Conservation (phyloP, 2,113 vertebrate genomes). For the Chelonoidis abingdonii region DNA sequence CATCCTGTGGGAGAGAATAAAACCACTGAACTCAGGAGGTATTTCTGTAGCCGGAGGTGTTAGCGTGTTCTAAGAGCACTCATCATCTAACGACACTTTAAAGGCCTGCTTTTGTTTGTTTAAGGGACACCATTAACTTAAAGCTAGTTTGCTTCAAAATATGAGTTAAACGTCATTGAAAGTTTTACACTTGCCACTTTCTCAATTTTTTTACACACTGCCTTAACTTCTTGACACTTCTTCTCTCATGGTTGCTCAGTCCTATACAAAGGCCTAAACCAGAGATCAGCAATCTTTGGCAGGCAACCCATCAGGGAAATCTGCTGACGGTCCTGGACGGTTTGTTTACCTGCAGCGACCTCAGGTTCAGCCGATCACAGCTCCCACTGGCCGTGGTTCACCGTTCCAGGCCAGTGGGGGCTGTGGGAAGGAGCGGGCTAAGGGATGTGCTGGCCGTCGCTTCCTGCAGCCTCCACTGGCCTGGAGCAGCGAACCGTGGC, state of each 20-base stretch:
- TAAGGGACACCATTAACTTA: background rate
- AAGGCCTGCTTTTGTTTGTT: background rate
- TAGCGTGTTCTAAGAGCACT: no score
- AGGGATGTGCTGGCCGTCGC: no score
- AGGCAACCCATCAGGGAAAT: no score
- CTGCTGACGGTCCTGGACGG: no score
- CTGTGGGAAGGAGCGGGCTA: no score
- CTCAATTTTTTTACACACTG: background rate
- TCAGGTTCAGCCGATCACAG: no score
- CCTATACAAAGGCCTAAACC: background rate
- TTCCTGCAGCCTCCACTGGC: no score
- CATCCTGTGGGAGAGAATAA: constrained; percentile 71
- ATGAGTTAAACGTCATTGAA: background rate
- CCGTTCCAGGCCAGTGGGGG: no score
- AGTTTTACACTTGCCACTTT: accelerated
- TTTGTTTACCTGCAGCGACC: no score
- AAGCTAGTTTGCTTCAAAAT: background rate
- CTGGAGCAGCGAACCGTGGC: no score
- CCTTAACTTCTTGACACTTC: background rate
- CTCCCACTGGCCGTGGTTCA: no score
- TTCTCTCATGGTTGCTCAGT: background rate
- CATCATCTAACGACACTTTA: background rate
- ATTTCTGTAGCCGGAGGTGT: background rate
- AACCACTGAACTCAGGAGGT: background rate
- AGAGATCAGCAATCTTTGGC: no score